Evolutionary conservation across 2,888 invertebrate genomes (phyloP).

Genomic region (Thera obeliscata): DNA sequence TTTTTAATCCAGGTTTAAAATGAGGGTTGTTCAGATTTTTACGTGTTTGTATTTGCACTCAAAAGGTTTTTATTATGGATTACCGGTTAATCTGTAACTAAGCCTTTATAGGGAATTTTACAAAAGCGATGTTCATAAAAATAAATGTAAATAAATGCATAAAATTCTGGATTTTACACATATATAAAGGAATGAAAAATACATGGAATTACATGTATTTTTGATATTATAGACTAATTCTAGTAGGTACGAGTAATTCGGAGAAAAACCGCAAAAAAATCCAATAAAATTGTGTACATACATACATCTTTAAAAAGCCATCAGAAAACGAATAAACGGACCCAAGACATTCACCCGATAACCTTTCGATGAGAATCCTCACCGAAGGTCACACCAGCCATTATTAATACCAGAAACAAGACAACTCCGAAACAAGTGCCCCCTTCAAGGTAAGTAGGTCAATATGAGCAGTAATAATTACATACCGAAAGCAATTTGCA

Average conservation of each 20-base stretch:
- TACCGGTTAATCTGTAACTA: background rate
- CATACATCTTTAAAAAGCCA: background rate
- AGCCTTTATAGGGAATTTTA: background rate
- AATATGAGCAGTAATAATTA: conserved; percentile 8
- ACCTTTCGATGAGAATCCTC: conserved; percentile 31
- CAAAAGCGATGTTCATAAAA: too few relatives aligned
- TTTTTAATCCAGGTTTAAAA: background rate
- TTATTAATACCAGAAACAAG: conserved; percentile 25
- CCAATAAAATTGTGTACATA: background rate
- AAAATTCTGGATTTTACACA: too few relatives aligned
- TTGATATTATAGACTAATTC: too few relatives aligned
- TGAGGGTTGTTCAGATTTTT: background rate
- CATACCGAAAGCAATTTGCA: background rate
- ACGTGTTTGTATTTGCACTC: background rate
- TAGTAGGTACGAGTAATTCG: too few relatives aligned
- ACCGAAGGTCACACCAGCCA: conserved; percentile 18
- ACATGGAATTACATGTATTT: too few relatives aligned
- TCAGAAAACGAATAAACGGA: conserved; percentile 10
- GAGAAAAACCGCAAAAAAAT: too few relatives aligned
- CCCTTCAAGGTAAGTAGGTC: conserved; percentile 27
- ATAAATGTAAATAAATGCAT: too few relatives aligned
- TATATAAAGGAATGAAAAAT: too few relatives aligned
- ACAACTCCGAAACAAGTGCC: conserved; percentile 18
- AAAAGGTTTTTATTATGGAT: background rate
- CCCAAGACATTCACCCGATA: conserved; percentile 26